Conservation (phyloP, 2,797 vertebrate genomes). For the Varecia variegata region DNA sequence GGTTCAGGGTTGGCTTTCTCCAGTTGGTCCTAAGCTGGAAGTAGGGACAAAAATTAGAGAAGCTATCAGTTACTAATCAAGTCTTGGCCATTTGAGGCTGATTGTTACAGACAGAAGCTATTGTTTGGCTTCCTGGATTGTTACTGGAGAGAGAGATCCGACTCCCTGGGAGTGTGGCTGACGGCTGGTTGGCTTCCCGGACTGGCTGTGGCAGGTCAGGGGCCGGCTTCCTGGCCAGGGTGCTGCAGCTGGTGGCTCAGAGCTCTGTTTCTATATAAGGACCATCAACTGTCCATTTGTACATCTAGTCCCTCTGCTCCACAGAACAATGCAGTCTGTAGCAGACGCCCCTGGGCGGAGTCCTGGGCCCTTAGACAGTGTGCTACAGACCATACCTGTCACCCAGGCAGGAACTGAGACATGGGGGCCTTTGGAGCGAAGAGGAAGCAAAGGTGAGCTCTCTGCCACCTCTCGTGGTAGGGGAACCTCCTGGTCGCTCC, state of each 20-base stretch:
- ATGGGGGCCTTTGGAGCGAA: neutral
- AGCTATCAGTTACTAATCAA: neutral
- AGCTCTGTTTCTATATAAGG: neutral
- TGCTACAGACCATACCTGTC: neutral
- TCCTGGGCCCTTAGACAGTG: neutral
- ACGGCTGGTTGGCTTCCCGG: neutral
- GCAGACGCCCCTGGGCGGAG: neutral
- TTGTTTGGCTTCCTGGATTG: neutral
- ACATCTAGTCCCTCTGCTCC: neutral
- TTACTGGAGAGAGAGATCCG: rapidly evolving
- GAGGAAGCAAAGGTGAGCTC: neutral
- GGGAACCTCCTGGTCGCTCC: neutral
- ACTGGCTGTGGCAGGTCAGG: neutral
- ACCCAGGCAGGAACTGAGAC: neutral
- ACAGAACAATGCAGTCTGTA: neutral
- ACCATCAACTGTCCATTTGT: neutral
- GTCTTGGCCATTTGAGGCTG: too few relatives aligned
- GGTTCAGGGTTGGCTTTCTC: neutral
- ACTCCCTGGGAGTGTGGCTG: neutral
- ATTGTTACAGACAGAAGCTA: neutral
- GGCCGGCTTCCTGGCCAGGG: neutral
- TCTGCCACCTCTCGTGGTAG: neutral
- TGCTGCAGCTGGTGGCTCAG: neutral
- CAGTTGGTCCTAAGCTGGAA: neutral
- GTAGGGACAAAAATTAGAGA: neutral